Evolutionary conservation across 2,797 vertebrate species (phyloP).

Genomic region (Hemibagrus guttatus): DNA sequence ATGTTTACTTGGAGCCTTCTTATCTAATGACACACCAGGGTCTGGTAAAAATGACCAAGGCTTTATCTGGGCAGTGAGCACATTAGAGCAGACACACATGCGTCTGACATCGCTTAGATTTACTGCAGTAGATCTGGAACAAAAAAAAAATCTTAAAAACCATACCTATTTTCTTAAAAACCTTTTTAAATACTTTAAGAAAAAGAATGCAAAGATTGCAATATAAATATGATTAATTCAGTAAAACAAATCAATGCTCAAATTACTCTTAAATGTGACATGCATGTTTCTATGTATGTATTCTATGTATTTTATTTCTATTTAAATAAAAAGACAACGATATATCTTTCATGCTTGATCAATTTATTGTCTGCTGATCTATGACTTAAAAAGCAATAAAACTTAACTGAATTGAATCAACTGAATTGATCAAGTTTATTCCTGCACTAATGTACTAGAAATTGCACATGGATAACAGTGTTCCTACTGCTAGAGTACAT

Average conservation of each 20-base stretch:
- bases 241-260: neutral
- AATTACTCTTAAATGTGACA: neutral
- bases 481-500: neutral
- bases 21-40: constrained; percentile 69
- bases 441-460: neutral
- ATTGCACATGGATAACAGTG: neutral
- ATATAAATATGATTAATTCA: neutral
- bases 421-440: neutral
- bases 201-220: neutral
- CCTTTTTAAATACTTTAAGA: neutral
- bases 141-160: neutral
- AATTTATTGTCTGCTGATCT: neutral
- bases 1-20: constrained; percentile 59
- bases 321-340: neutral
- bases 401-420: neutral
- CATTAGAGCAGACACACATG: constrained; percentile 2
- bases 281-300: neutral
- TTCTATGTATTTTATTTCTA: neutral
- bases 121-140: neutral
- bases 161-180: neutral
- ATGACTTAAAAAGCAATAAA: neutral
- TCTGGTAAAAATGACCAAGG: constrained; percentile 33
- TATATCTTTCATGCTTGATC: neutral
- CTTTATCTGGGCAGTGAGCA: constrained; percentile 42
- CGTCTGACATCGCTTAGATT: constrained; percentile 40